Base-by-base conservation (phyloP, 1,140 invertebrate genomes). In the Marisa cornuarietis region DNA sequence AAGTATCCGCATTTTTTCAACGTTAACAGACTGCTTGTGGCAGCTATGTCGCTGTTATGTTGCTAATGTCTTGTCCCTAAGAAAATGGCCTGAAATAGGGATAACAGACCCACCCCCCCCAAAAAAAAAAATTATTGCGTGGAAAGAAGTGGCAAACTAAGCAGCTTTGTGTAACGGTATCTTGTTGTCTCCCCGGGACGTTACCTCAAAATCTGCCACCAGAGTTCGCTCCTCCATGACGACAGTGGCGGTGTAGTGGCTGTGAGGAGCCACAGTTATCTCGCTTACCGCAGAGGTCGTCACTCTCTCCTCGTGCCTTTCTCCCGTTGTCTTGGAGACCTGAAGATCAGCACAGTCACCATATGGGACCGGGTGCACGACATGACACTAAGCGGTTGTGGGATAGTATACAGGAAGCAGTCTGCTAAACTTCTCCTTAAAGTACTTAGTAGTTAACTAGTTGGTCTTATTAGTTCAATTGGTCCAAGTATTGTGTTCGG, bases 271-370 rank as follows among this genome's bases (percentile, higher is more conserved):
- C 42, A 79, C 78, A 18, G 71, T 58, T 62, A 79, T 79, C n/a
- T 79, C 71, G 49, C 78, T 79, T 18, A 58, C 74, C 0, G 78
- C 71, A 18, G 71, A 62, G 4, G 71, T 73, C 61, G 63, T 73
- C 71, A 79, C n/a, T 9, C 54, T 72, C 22, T 80, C 79, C 51
- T 80, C 79, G 71, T 76, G 76, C 61, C 24, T 76, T 26, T 80
- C 79, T 0, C 73, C 79, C n/a, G 61, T 68, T 18, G 73, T 49
- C 54, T 80, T 80, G 52, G 79, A 76, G 8, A 80, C 69, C 58
- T 77, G 62, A 31, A 54, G 16, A 54, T 13, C 20, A 73, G 54
- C 20, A 73, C 49, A 71, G 24, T 42, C 69, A 49, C 10, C 7
- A 69, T 42, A 4, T 42, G 31, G 0, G 31, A 6, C 31, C 31